Conservation (phyloP, 1,140 invertebrate genomes). For the Tribolium madens region DNA sequence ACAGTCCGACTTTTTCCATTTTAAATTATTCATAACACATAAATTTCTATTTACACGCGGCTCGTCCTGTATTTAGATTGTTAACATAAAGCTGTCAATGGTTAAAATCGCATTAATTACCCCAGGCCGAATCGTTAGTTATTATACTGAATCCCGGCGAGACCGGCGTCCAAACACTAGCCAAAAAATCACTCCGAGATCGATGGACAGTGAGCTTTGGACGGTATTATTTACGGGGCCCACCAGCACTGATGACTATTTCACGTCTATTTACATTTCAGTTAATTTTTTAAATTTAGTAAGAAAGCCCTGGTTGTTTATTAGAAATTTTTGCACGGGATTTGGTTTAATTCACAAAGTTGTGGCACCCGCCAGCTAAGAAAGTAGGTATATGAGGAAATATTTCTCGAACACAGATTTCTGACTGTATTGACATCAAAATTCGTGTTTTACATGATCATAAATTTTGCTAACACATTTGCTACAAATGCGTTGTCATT, state of each 20-base stretch:
- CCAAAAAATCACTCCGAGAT: constrained; percentile 15
- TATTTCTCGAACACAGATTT: not conserved
- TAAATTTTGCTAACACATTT: not conserved
- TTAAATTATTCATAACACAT: constrained; percentile 61
- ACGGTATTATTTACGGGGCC: not conserved
- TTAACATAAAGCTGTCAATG: constrained; percentile 61
- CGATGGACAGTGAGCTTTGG: not conserved
- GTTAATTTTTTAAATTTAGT: not conserved
- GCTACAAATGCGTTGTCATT: not conserved
- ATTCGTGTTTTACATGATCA: not conserved
- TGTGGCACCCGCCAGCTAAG: not conserved
- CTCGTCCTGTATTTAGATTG: constrained; percentile 57
- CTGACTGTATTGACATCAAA: not conserved
- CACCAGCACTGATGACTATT: not conserved
- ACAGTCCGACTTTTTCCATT: constrained; percentile 49
- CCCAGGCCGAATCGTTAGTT: constrained; percentile 41
- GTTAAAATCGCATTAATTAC: constrained; percentile 60
- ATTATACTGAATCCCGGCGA: constrained; percentile 18
- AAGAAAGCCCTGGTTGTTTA: too few species aligned
- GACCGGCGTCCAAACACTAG: constrained; percentile 5
- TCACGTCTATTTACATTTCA: not conserved
- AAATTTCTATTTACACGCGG: constrained; percentile 59
- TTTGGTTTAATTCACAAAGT: too few species aligned
- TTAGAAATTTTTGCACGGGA: too few species aligned
- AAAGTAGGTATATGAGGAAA: not conserved